Conservation (phyloP, 2,113 vertebrate species). For the Lontra canadensis region DNA sequence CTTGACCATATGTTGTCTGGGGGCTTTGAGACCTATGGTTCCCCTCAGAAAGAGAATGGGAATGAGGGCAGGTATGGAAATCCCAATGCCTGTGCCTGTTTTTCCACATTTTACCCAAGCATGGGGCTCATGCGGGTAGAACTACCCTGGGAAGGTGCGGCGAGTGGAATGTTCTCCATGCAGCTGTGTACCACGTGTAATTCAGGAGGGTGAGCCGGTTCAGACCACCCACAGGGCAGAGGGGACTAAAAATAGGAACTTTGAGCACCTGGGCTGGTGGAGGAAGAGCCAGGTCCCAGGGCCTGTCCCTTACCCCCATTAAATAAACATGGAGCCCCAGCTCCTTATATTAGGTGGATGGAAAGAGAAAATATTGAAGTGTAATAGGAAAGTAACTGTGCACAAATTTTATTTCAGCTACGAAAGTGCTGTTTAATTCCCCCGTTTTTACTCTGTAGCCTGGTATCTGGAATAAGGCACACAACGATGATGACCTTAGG, state of each 20-base stretch:
- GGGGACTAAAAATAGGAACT: not conserved
- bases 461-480: constrained; percentile 82
- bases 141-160: not conserved
- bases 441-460: constrained; percentile 79
- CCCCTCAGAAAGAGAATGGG: not conserved
- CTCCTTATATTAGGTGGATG: constrained; percentile 76
- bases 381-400: constrained; percentile 80
- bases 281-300: not conserved
- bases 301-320: not conserved
- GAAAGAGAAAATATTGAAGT: constrained; percentile 76
- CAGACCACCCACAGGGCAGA: constrained; percentile 50
- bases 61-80: constrained; percentile 3
- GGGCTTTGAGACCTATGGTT: not conserved
- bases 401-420: constrained; percentile 81
- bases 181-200: not conserved
- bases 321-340: constrained; percentile 59
- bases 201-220: not conserved
- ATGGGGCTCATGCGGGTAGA: not conserved
- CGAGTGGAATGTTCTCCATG: not conserved
- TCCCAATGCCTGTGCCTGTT: not conserved
- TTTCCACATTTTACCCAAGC: not conserved
- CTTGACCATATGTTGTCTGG: constrained; percentile 50
- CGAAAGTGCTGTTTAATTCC: constrained; percentile 81
- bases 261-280: constrained; percentile 29
- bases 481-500: constrained; percentile 77